Evolutionary conservation across 2,113 vertebrate species (phyloP), one percentile per base, ranked within the genome.

Genomic region (Tragelaphus strepsiceros): DNA sequence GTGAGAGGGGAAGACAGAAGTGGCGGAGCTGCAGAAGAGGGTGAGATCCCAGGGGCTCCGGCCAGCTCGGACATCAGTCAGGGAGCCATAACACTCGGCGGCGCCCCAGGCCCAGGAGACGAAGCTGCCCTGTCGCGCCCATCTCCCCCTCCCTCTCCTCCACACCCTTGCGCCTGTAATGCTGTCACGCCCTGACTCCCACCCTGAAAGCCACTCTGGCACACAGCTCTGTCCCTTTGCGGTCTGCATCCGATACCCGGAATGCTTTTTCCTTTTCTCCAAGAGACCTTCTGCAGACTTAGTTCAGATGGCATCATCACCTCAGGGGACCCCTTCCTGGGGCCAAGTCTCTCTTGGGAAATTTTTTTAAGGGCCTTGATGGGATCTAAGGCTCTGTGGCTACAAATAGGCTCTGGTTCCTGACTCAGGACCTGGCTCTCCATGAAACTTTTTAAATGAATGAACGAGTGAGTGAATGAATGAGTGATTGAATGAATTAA

Each of bases 201-300:
- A 61, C 28, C 28, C 62, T 43, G 21, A 2, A 28, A 17, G 32
- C 35, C 32, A 19, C 10, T 11, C 6, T 6, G 2, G 49, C 8
- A 17, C 64, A 13, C 17, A 39, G 67, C 39, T 39, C 87, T 32
- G 9, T 28, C 46, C 12, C 62, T 59, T 16, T 81, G 88, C 2
- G 1, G 39, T 61, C 51, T 9, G 64, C 2, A 21, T 7, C 15
- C 2, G 0, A 17, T 30, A 35, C 35, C 43, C 1, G 0, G 51
- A n/a, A 71, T 7, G n/a, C 16, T 49, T 46, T 87, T 35, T 49
- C n/a, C 82, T 58, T 22, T 62, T 77, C 51, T 56, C 87, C 77
- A 61, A 3, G 74, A 91, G 43, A 54, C 1, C 5, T 9, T 46
- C 61, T 1, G 21, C 12, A 39, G n/a, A 53, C 81, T 81, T 26